A percentile compares a stretch with the other conserved stretches of the same genome.
phyloP scores from a whole-genome alignment of 2,888 invertebrate species.

The Gastracanthus pulcherrimus region DNA sequence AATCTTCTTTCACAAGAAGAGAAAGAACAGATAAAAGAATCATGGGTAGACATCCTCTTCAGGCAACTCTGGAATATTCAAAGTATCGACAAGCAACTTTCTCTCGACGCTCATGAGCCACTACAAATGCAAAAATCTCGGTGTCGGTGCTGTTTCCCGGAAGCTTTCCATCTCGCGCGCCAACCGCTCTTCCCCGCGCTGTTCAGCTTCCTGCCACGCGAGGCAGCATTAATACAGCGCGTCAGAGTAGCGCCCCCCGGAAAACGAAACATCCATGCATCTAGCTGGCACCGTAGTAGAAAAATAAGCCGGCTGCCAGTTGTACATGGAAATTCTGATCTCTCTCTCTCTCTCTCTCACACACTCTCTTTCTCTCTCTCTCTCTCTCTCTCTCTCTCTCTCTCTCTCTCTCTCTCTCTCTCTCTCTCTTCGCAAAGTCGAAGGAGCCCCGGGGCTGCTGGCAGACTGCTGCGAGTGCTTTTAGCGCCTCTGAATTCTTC shows the following conservation, averaged over 20 bases:
- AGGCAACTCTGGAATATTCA: too few species aligned
- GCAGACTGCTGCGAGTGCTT: conserved; percentile 57
- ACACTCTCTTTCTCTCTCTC: too few species aligned
- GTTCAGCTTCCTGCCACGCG: neutral
- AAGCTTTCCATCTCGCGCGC: neutral
- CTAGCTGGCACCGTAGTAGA: neutral
- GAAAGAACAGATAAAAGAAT: too few species aligned
- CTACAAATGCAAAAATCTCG: neutral
- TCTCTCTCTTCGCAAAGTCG: conserved; percentile 32
- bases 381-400: too few species aligned
- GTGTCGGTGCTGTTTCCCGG: neutral
- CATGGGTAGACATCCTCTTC: too few species aligned
- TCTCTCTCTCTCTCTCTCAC: too few species aligned
- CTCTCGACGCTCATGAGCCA: too few species aligned
- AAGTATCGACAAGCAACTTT: too few species aligned
- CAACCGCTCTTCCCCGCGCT: neutral
- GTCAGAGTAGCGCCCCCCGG: too few species aligned
- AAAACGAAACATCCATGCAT: conserved; percentile 45
- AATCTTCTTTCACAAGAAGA: too few species aligned
- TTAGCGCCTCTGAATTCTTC: conserved; percentile 66
- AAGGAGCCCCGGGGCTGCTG: neutral
- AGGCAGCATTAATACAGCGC: conserved; percentile 38
- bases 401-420: too few species aligned
- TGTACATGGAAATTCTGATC: conserved; percentile 52
- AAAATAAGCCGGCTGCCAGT: conserved; percentile 25